phyloP scores from a whole-genome alignment of 64 coral and sea anemone genomes.

The Porites lutea region DNA sequence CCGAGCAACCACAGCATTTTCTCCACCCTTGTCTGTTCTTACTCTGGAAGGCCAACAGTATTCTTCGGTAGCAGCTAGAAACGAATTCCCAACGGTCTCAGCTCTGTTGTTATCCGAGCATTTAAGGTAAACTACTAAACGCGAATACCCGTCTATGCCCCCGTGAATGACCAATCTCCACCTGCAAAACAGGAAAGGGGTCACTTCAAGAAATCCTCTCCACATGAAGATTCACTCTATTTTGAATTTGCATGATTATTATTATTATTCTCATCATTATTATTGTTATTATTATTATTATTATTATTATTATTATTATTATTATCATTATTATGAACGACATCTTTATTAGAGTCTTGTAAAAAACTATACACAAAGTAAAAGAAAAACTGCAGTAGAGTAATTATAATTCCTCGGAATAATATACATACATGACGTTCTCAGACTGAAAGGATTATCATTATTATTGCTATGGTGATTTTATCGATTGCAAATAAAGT shows the following conservation, averaged over 20 bases:
- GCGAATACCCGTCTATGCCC: slow-evolving; percentile 52
- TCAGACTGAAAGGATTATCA: too few species aligned
- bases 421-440: too few species aligned
- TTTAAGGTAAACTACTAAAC: slow-evolving; percentile 23
- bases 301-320: too few species aligned
- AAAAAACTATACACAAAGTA: neutral
- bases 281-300: too few species aligned
- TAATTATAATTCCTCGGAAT: neutral
- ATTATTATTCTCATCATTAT: too few species aligned
- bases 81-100: neutral
- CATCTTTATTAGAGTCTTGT: neutral
- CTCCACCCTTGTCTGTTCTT: slow-evolving; percentile 20
- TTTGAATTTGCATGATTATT: too few species aligned
- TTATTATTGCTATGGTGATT: too few species aligned
- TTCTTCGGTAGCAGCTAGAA: slow-evolving; percentile 37
- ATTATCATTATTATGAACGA: too few species aligned
- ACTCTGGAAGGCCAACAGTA: slow-evolving; percentile 52
- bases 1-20: slow-evolving; percentile 30
- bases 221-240: too few species aligned
- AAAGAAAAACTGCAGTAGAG: neutral
- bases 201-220: neutral
- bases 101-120: slow-evolving; percentile 30
- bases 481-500: too few species aligned
- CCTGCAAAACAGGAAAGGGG: neutral
- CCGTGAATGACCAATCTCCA: slow-evolving; percentile 45